Evolutionary conservation across 1,140 invertebrate species (phyloP), one percentile per base, ranked within the genome.

Genomic region (Asbolus verrucosus): DNA sequence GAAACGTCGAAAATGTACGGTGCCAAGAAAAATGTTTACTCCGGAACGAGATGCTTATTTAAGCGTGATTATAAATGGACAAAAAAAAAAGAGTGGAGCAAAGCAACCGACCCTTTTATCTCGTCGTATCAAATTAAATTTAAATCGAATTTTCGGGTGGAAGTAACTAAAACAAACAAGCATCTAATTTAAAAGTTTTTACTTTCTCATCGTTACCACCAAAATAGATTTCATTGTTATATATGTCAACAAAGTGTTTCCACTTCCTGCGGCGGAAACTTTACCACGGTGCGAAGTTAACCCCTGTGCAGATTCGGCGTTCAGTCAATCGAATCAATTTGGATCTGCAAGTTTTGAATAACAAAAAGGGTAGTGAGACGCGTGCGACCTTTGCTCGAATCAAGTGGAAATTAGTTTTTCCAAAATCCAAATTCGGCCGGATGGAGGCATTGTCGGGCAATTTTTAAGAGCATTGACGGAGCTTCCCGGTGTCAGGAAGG

Each of bases 281-380:
- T 46, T 19, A 46, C 41, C 41, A n/a, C 41, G n/a, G 16, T 18
- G 41, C 19, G 11, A 54, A 54, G 19, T 54, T 13, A 21, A 2
- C 46, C 19, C 46, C 15, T n/a, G n/a, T n/a, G 21, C 19, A 54
- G 27, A 21, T 54, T 54, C n/a, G n/a, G 19, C 46, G 46, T 14
- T 24, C 46, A 54, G 46, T 54, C 46, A 54, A 54, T 54, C 46
- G 46, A 54, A 54, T 54, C 46, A 54, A 54, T 54, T 50, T 24
- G 46, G 46, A 27, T 54, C 27, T 54, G 19, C 46, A 54, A 21
- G 46, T 54, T 54, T n/a, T 54, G 27, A 54, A 54, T 54, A 21
- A 54, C 46, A 54, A 54, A 54, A 21, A 27, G 21, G 46, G 46
- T 27, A 27, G 46, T 54, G 6, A 27, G 46, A 13, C 19, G 19